Evolutionary conservation across 2,113 vertebrate species (phyloP).

Genomic region (Oreochromis aureus): DNA sequence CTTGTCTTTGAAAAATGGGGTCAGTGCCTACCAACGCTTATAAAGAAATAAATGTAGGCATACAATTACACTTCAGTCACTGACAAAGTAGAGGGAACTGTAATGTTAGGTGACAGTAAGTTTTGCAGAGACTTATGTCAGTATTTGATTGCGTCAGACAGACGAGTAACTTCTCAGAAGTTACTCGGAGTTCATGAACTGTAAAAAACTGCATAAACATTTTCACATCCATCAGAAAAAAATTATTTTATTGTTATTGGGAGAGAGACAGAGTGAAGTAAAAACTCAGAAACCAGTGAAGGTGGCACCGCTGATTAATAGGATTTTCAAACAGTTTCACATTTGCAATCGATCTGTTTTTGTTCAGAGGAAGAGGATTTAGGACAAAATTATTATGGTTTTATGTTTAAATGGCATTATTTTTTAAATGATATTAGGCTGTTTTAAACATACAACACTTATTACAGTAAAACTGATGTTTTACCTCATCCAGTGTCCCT

Average conservation of each 20-base stretch:
- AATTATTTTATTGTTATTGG: background rate
- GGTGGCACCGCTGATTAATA: background rate
- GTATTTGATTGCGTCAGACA: rapidly evolving
- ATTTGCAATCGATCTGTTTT: background rate
- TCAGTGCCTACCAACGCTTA: rapidly evolving
- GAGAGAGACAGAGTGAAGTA: background rate
- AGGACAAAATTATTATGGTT: background rate
- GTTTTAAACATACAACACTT: background rate
- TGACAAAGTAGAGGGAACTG: rapidly evolving
- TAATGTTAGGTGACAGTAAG: background rate
- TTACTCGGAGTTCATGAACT: rapidly evolving
- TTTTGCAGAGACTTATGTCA: background rate
- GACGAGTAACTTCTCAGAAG: background rate
- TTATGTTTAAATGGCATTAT: background rate
- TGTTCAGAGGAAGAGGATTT: background rate
- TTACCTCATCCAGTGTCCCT: background rate
- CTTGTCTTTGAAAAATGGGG: background rate
- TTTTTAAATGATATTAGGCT: background rate
- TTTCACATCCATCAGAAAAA: background rate
- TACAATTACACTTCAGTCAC: rapidly evolving
- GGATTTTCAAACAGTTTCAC: background rate
- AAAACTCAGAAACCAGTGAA: background rate
- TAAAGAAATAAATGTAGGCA: background rate
- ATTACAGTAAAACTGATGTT: background rate
- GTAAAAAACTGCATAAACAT: background rate